Evolutionary conservation across 2,888 invertebrate species (phyloP).

Genomic region (Empis stercorea): DNA sequence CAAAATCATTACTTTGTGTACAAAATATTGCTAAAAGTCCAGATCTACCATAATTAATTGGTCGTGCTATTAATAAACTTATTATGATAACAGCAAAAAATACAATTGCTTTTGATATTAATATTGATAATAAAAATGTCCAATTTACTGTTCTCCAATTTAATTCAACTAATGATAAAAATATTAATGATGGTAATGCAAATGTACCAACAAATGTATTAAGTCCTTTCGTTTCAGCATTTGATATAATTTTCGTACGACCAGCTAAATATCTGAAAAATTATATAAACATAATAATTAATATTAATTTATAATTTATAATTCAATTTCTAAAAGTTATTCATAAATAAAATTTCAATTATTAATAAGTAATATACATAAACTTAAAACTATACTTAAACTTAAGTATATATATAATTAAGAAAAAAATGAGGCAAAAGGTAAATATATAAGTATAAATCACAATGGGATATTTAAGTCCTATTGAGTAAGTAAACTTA

Average conservation of each 20-base stretch:
- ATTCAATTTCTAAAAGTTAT: too few relatives aligned
- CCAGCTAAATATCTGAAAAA: conserved; percentile 67
- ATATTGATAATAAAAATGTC: conserved; percentile 75
- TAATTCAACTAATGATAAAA: conserved; percentile 73
- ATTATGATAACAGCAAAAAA: conserved; percentile 68
- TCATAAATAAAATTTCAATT: too few relatives aligned
- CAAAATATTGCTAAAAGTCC: conserved; percentile 90
- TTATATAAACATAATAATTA: conserved; percentile 10
- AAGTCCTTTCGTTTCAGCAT: conserved; percentile 76
- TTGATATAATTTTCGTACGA: conserved; percentile 65
- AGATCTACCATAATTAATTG: conserved; percentile 68
- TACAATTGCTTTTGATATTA: conserved; percentile 72
- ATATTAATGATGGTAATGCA: conserved; percentile 83
- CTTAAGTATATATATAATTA: too few relatives aligned
- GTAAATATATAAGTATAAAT: too few relatives aligned
- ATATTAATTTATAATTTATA: too few relatives aligned
- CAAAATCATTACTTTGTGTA: conserved; percentile 96
- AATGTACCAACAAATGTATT: conserved; percentile 89
- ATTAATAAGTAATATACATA: too few relatives aligned
- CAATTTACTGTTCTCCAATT: conserved; percentile 79
- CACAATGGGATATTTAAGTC: too few relatives aligned
- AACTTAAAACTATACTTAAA: too few relatives aligned
- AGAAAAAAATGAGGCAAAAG: too few relatives aligned
- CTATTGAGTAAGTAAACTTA: too few relatives aligned
- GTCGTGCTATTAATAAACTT: conserved; percentile 65